These are phyloP conservation scores for Alsophila aescularia DNA, from an alignment of 2,888 invertebrate genomes.

Conservation along the genomic window DNA sequence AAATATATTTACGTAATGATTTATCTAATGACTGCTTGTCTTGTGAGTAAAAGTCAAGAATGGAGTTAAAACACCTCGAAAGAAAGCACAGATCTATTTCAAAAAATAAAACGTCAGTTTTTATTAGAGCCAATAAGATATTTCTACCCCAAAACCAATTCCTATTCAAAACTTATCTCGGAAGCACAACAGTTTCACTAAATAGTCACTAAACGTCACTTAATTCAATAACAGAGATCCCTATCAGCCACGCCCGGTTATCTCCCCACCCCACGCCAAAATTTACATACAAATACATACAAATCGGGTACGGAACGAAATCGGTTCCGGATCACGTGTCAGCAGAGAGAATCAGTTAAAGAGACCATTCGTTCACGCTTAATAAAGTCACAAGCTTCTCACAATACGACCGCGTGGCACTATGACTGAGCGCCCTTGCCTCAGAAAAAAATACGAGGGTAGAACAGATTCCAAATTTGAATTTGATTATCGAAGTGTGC, in stretches of 20 bases:
- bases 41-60: too few relatives aligned
- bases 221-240: conserved; percentile 78
- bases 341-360: conserved; percentile 84
- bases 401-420: conserved; percentile 68
- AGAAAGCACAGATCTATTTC: background rate
- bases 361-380: conserved; percentile 80
- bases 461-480: conserved; percentile 84
- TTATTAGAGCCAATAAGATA: conserved; percentile 14
- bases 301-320: conserved; percentile 73
- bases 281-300: conserved; percentile 82
- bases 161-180: conserved; percentile 36
- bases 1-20: too few relatives aligned
- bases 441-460: conserved; percentile 65
- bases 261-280: conserved; percentile 73
- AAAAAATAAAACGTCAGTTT: background rate
- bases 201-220: conserved; percentile 69
- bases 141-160: conserved; percentile 23
- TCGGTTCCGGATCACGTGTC: conserved; percentile 86
- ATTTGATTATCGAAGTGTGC: conserved; percentile 85
- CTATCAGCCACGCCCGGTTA: conserved; percentile 76
- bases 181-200: conserved; percentile 42
- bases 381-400: conserved; percentile 83
- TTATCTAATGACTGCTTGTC: too few relatives aligned
- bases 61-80: background rate
- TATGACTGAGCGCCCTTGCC: conserved; percentile 60